phyloP scores from a whole-genome alignment of 2,888 invertebrate species.

The Uloborus plumipes region DNA sequence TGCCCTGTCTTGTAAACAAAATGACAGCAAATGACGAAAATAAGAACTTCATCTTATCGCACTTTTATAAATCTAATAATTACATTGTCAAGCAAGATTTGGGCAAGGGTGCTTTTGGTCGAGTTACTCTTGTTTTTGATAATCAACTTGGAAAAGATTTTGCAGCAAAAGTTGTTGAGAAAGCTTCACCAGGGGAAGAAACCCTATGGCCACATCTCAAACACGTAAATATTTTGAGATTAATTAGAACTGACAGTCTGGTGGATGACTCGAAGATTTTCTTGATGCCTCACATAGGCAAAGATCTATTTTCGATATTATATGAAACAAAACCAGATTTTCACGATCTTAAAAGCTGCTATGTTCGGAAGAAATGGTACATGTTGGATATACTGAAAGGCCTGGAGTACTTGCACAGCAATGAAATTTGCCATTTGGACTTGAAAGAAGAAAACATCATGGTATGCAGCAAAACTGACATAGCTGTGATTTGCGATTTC shows the following conservation, averaged over 20 bases:
- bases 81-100: not conserved
- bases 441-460: constrained; percentile 34
- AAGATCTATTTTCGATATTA: constrained; percentile 19
- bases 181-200: not conserved
- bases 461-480: constrained; percentile 18
- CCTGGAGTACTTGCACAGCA: constrained; percentile 23
- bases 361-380: constrained; percentile 7
- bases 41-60: not conserved
- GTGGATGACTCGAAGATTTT: not conserved
- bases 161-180: constrained; percentile 18
- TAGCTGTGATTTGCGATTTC: constrained; percentile 37
- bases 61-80: not conserved
- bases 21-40: no score
- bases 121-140: constrained; percentile 2
- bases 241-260: constrained; percentile 21
- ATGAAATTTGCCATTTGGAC: constrained; percentile 22
- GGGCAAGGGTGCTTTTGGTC: constrained; percentile 19
- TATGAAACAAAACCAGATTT: constrained; percentile 14
- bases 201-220: constrained; percentile 14
- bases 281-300: constrained; percentile 22
- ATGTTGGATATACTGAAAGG: constrained; percentile 18
- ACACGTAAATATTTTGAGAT: constrained; percentile 16
- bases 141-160: not conserved
- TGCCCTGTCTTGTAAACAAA: no score
- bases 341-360: not conserved